phyloP scores from a whole-genome alignment of 2,113 vertebrate genomes.

The Amblyornis subalaris region DNA sequence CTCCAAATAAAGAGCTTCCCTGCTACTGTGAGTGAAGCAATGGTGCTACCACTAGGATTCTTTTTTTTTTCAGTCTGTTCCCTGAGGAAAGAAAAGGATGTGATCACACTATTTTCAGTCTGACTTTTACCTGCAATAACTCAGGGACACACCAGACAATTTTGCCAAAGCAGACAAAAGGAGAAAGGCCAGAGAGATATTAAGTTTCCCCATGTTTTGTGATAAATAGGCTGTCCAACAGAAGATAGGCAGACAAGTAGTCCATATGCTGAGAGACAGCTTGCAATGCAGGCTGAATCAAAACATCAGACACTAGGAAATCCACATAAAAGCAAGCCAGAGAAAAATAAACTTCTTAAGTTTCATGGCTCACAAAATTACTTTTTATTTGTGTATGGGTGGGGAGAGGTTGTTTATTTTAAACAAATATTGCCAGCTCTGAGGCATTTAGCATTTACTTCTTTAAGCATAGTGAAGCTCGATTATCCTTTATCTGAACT shows the following conservation, averaged over 20 bases:
- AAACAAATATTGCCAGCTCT: neutral
- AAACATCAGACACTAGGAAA: conserved; percentile 9
- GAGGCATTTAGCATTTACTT: neutral
- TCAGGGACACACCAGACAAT: neutral
- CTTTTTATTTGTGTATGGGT: neutral
- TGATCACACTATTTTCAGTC: neutral
- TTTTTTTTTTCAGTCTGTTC: neutral
- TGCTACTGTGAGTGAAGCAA: neutral
- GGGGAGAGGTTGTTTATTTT: neutral
- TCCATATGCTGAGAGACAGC: neutral
- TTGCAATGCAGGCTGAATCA: neutral
- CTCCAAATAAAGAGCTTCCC: neutral
- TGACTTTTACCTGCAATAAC: neutral
- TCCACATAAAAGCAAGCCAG: neutral
- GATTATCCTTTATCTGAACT: neutral
- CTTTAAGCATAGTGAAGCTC: neutral
- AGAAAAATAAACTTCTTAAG: conserved; percentile 23
- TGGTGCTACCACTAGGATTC: neutral
- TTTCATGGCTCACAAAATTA: conserved; percentile 18
- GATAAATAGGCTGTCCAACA: neutral
- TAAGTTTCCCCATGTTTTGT: neutral
- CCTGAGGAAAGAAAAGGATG: neutral
- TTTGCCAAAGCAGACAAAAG: neutral
- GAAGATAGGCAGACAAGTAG: neutral
- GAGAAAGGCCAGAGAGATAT: conserved; percentile 20